Evolutionary conservation across 1,140 invertebrate genomes (phyloP).

Genomic region (Dreissena rostriformis): DNA sequence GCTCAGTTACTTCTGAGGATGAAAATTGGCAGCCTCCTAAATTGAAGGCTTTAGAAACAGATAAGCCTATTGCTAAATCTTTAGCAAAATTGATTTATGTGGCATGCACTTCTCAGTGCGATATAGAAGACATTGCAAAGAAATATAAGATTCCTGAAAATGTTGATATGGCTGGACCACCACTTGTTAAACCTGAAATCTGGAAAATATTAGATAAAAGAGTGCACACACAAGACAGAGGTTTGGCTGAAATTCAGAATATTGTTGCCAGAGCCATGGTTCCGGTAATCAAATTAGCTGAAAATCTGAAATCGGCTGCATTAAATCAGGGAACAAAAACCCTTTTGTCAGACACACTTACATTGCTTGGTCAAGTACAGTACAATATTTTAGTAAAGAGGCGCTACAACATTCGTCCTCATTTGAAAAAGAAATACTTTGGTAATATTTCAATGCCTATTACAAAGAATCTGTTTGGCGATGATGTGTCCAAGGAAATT

Average conservation of each 20-base stretch:
- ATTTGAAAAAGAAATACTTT: slow-evolving; percentile 26
- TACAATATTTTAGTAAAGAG: slow-evolving; percentile 38
- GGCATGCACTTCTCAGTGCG: slow-evolving; percentile 25
- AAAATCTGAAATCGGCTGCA: not conserved
- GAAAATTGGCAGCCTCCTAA: not conserved
- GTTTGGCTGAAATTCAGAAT: slow-evolving; percentile 32
- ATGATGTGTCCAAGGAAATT: slow-evolving; percentile 40
- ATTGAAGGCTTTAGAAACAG: slow-evolving; percentile 6
- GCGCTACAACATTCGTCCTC: slow-evolving; percentile 12
- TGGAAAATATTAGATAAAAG: slow-evolving; percentile 39
- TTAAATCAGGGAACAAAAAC: not conserved
- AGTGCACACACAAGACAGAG: not conserved
- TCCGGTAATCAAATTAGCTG: slow-evolving; percentile 16
- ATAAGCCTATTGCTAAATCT: not conserved
- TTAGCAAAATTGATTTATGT: slow-evolving; percentile 20
- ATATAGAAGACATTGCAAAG: not conserved
- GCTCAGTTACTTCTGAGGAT: too few relatives aligned
- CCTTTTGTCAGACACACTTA: slow-evolving; percentile 20
- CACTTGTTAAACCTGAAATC: slow-evolving; percentile 14
- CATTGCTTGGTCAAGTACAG: slow-evolving; percentile 23
- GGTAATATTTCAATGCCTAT: slow-evolving; percentile 11
- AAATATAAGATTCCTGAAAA: slow-evolving; percentile 25
- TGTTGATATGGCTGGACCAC: not conserved
- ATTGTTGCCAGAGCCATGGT: slow-evolving; percentile 2
- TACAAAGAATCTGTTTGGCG: slow-evolving; percentile 27